Conservation (phyloP, 2,797 vertebrate genomes). For the Leptodactylus fallax region DNA sequence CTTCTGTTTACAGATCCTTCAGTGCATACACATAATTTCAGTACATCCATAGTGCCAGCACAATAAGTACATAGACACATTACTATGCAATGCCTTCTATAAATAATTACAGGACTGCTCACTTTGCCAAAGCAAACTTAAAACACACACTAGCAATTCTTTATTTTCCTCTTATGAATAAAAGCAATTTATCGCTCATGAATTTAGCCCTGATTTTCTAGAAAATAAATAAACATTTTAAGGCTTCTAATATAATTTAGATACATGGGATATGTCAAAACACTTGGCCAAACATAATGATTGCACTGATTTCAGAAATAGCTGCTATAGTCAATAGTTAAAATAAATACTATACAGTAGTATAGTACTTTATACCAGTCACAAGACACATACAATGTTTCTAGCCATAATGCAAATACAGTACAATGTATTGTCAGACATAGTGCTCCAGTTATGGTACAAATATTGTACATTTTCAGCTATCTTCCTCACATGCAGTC, state of each 20-base stretch:
- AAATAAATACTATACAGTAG: too few species aligned
- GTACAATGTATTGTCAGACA: too few species aligned
- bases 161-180: not conserved
- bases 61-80: constrained; percentile 48
- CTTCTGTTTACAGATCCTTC: constrained; percentile 52
- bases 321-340: not conserved
- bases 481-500: too few species aligned
- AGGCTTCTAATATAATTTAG: not conserved
- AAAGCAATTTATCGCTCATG: not conserved
- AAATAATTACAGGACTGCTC: constrained; percentile 45
- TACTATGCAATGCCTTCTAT: constrained; percentile 1
- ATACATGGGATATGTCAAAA: not conserved
- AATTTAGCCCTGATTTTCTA: not conserved
- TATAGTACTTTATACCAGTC: not conserved
- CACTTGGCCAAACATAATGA: not conserved
- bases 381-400: not conserved
- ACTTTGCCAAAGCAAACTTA: constrained; percentile 30
- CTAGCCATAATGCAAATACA: not conserved
- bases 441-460: too few species aligned
- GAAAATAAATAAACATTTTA: not conserved
- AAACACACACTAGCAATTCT: not conserved
- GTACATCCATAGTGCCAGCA: constrained; percentile 47
- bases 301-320: not conserved
- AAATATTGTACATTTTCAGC: too few species aligned
- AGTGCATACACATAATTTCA: constrained; percentile 54